These are phyloP conservation scores for Chromobotia macracanthus DNA, from an alignment of 2,797 vertebrate species.

Conservation along the genomic window DNA sequence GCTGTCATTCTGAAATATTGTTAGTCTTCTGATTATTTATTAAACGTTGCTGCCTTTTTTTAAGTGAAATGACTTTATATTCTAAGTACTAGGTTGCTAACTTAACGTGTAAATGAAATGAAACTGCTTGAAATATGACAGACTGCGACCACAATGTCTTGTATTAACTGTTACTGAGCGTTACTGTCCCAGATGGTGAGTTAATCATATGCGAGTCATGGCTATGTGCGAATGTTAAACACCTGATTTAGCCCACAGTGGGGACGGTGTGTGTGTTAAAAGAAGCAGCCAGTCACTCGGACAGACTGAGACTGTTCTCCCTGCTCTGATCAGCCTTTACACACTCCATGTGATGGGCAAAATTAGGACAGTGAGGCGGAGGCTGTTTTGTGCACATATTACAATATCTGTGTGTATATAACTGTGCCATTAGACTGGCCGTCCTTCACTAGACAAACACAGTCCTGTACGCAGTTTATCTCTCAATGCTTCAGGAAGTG, in stretches of 20 bases:
- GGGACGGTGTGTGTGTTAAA: no score
- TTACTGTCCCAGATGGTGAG: conserved; percentile 13
- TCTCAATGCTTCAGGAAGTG: conserved; percentile 20
- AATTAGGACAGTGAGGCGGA: neutral
- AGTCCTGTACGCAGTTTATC: conserved; percentile 6
- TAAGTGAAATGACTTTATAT: no score
- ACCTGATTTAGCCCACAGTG: neutral
- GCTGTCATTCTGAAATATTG: no score
- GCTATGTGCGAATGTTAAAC: conserved; percentile 25
- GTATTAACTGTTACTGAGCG: neutral
- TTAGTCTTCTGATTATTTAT: no score
- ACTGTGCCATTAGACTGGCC: neutral
- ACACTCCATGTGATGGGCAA: conserved; percentile 9
- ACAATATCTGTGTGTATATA: neutral
- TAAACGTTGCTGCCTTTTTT: no score
- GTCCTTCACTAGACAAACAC: conserved; percentile 21
- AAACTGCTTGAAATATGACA: neutral
- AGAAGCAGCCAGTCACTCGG: neutral
- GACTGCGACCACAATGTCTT: neutral
- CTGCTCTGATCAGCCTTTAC: conserved; percentile 5
- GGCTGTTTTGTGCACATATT: conserved; percentile 11
- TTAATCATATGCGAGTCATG: conserved; percentile 17
- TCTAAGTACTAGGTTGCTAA: neutral
- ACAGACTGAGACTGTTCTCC: neutral
- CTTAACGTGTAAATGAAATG: neutral